phyloP scores from a whole-genome alignment of 2,113 vertebrate genomes.

The Colistium nudipinnis region DNA sequence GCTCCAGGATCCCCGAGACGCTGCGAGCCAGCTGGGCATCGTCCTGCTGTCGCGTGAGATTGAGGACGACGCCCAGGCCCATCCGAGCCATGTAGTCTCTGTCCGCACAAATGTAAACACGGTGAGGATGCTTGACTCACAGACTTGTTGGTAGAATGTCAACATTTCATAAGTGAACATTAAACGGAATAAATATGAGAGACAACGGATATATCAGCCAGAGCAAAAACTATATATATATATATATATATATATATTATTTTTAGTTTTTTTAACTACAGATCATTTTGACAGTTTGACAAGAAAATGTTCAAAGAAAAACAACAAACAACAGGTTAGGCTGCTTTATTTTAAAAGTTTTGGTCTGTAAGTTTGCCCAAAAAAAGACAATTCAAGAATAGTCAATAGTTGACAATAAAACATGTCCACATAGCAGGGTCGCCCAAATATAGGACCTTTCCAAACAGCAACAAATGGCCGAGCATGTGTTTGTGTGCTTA shows the following conservation, averaged over 20 bases:
- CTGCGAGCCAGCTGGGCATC: slow-evolving; percentile 88
- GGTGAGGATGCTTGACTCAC: neutral
- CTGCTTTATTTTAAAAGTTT: neutral
- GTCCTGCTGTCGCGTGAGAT: slow-evolving; percentile 89
- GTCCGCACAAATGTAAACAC: slow-evolving; percentile 9
- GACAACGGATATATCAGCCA: neutral
- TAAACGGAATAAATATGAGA: neutral
- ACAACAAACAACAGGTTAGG: no score
- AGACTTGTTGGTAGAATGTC: neutral
- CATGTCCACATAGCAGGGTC: no score
- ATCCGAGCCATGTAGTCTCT: slow-evolving; percentile 94
- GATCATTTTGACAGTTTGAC: neutral
- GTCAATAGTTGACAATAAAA: no score
- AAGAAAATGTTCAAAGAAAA: no score
- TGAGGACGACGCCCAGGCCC: slow-evolving; percentile 92
- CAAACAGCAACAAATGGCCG: no score
- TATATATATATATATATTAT: no score
- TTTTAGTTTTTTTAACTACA: no score
- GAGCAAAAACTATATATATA: neutral
- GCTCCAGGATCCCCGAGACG: slow-evolving; percentile 92
- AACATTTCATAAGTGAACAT: neutral
- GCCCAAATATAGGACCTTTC: no score
- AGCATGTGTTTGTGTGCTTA: no score
- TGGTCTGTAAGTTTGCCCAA: neutral
- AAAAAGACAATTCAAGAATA: neutral